phyloP scores from a whole-genome alignment of 1,140 invertebrate genomes.

The Drosophila neocordata region DNA sequence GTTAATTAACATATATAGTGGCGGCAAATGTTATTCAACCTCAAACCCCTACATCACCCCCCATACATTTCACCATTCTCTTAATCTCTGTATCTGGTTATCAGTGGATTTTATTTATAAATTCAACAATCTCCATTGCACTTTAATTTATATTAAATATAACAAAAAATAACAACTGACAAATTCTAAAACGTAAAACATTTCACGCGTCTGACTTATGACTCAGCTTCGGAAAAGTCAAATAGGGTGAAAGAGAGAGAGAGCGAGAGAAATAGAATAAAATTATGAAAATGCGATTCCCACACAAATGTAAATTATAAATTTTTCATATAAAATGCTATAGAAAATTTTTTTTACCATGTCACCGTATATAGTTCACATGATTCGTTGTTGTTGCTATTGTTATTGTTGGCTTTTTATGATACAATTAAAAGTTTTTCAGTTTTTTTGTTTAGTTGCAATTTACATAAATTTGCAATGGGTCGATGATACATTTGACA shows the following conservation, averaged over 20 bases:
- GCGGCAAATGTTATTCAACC: not conserved
- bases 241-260: not conserved
- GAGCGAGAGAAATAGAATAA: constrained; percentile 12
- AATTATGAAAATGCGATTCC: constrained; percentile 29
- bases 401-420: constrained; percentile 12
- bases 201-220: constrained; percentile 54
- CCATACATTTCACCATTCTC: constrained; percentile 5
- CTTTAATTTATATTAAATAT: constrained; percentile 23
- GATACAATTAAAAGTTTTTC: constrained; percentile 49
- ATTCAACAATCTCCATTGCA: constrained; percentile 18
- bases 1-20: constrained; percentile 41
- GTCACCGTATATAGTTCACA: constrained; percentile 15
- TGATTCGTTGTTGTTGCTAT: constrained; percentile 22
- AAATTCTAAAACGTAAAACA: constrained; percentile 44
- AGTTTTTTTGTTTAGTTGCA: constrained; percentile 34
- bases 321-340: not conserved
- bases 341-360: constrained; percentile 14
- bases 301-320: not conserved
- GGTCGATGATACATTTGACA: constrained; percentile 14
- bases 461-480: constrained; percentile 64
- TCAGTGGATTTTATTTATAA: constrained; percentile 44
- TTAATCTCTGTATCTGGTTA: constrained; percentile 14
- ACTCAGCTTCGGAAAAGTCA: constrained; percentile 35
- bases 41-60: not conserved
- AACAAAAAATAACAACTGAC: constrained; percentile 37